These are phyloP conservation scores for Phalera bucephala DNA, from an alignment of 2,888 invertebrate genomes.

Conservation along the genomic window DNA sequence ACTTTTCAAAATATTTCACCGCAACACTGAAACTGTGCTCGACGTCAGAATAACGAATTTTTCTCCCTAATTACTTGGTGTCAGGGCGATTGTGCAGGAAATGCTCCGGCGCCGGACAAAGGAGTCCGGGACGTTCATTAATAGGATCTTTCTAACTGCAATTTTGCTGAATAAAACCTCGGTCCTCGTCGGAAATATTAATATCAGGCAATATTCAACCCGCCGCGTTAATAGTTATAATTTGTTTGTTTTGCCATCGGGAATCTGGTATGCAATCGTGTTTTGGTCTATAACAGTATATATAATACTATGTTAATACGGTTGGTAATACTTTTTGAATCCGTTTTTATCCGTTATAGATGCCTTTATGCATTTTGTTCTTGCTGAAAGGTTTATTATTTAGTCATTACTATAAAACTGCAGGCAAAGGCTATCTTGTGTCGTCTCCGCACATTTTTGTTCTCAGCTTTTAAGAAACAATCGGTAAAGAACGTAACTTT, in stretches of 20 bases:
- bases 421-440: too few relatives aligned
- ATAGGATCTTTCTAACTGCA: constrained; percentile 82
- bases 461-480: too few relatives aligned
- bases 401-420: too few relatives aligned
- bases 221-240: constrained; percentile 65
- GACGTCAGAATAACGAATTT: constrained; percentile 73
- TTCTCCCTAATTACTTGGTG: constrained; percentile 81
- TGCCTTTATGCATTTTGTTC: too few relatives aligned
- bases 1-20: constrained; percentile 41
- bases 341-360: too few relatives aligned
- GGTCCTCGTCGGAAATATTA: constrained; percentile 71
- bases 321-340: too few relatives aligned
- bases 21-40: constrained; percentile 59
- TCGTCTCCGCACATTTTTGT: too few relatives aligned
- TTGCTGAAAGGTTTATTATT: too few relatives aligned
- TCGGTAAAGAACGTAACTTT: too few relatives aligned
- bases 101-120: constrained; percentile 73
- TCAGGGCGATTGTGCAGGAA: constrained; percentile 79
- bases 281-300: constrained; percentile 16
- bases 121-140: constrained; percentile 77
- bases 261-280: constrained; percentile 21
- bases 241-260: constrained; percentile 56
- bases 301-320: too few relatives aligned
- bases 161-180: constrained; percentile 75
- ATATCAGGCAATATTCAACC: constrained; percentile 70